These are phyloP conservation scores for Disparrhopalites patrizii DNA, from an alignment of 2,888 invertebrate genomes.

Conservation along the genomic window DNA sequence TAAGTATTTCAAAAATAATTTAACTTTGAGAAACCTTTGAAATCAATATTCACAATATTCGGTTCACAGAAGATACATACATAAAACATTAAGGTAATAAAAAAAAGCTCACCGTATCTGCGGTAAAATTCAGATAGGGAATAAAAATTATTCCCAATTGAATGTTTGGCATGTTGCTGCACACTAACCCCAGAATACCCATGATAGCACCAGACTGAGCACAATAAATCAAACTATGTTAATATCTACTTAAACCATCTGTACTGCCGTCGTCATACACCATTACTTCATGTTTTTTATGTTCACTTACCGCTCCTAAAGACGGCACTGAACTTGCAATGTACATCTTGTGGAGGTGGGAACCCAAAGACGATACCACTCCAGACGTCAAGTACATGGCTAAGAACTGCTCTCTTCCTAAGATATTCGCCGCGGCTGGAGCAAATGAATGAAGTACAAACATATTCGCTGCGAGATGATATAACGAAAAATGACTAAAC, in stretches of 20 bases:
- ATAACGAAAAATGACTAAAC: constrained; percentile 83
- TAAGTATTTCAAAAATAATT: constrained; percentile 12
- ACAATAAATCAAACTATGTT: constrained; percentile 49
- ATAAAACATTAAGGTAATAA: neutral
- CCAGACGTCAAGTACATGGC: constrained; percentile 86
- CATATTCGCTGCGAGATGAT: constrained; percentile 93
- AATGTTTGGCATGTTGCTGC: constrained; percentile 83
- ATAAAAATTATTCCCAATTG: constrained; percentile 81
- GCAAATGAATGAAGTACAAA: constrained; percentile 86
- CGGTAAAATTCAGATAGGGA: constrained; percentile 84
- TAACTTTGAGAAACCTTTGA: constrained; percentile 12
- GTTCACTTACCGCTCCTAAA: constrained; percentile 78
- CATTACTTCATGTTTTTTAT: constrained; percentile 16
- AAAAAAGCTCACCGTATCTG: constrained; percentile 64
- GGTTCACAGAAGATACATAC: neutral
- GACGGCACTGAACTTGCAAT: constrained; percentile 70
- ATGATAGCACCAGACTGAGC: constrained; percentile 92
- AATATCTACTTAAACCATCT: no score
- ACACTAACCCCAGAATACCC: constrained; percentile 81
- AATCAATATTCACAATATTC: neutral
- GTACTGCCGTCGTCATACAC: no score
- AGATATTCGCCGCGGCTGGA: constrained; percentile 63
- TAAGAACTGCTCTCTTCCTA: constrained; percentile 89
- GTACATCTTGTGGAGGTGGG: constrained; percentile 72
- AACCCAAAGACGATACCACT: constrained; percentile 78